These are phyloP conservation scores for Belonocnema kinseyi DNA, from an alignment of 1,140 invertebrate genomes.

Conservation along the genomic window DNA sequence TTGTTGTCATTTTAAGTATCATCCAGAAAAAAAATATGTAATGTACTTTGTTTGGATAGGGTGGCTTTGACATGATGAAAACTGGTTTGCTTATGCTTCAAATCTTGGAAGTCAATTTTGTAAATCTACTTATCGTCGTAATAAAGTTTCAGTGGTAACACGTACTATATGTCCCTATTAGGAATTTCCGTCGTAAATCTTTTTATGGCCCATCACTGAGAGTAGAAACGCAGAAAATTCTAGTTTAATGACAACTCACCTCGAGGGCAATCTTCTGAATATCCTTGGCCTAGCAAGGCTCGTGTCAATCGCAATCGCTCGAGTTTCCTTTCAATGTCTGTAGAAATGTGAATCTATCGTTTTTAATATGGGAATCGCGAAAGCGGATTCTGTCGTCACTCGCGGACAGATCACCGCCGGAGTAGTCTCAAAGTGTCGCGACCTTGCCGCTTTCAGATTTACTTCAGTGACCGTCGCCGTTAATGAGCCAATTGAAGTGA, in stretches of 20 bases:
- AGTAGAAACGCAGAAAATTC: conserved; percentile 16
- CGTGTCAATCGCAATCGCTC: conserved; percentile 38
- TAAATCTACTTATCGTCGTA: not conserved
- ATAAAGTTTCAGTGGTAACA: not conserved
- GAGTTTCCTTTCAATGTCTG: conserved; percentile 46
- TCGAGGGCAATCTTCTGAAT: conserved; percentile 37
- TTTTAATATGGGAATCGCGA: conserved; percentile 33
- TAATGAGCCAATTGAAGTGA: not conserved
- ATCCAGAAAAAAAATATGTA: too few species aligned
- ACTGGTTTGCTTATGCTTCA: too few species aligned
- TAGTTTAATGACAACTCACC: conserved; percentile 47
- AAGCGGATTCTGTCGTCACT: conserved; percentile 43
- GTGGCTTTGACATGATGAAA: too few species aligned
- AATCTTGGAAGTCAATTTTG: too few species aligned
- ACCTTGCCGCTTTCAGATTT: conserved; percentile 46
- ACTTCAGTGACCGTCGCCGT: conserved; percentile 42
- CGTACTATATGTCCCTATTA: conserved; percentile 10
- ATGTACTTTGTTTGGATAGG: too few species aligned
- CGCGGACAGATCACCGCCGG: not conserved
- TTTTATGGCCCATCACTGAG: conserved; percentile 12
- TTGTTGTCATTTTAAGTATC: too few species aligned
- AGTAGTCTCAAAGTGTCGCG: conserved; percentile 38
- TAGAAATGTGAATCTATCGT: conserved; percentile 27
- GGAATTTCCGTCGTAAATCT: not conserved
- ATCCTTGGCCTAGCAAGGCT: conserved; percentile 21